These are phyloP conservation scores for Sthenelais limicola DNA, from an alignment of 2,888 invertebrate genomes.

Conservation along the genomic window DNA sequence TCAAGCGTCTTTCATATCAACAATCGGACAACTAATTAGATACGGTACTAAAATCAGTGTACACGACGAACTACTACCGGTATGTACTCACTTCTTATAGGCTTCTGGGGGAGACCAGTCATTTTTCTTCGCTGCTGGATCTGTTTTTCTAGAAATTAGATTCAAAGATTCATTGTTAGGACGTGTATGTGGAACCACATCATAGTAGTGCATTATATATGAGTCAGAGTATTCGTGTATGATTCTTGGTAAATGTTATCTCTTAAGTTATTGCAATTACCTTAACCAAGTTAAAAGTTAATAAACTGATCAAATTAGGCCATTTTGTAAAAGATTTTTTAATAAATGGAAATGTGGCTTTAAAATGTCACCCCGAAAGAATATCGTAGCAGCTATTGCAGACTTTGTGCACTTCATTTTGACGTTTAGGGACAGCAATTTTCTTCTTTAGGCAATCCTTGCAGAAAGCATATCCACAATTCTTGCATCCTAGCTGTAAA, in stretches of 20 bases:
- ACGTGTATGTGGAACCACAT: no score
- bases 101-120: constrained; percentile 61
- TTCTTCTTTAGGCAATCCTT: constrained; percentile 85
- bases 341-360: no score
- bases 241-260: no score
- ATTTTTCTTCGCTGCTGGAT: constrained; percentile 52
- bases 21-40: not conserved
- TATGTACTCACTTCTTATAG: constrained; percentile 60
- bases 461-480: constrained; percentile 88
- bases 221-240: no score
- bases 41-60: not conserved
- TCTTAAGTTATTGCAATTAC: no score
- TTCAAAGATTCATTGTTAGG: no score
- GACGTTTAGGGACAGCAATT: constrained; percentile 78
- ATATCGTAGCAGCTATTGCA: constrained; percentile 76
- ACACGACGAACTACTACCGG: not conserved
- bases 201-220: no score
- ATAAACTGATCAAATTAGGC: no score
- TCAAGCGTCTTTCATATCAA: no score
- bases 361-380: constrained; percentile 68
- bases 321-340: not conserved
- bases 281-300: no score
- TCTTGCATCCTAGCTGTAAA: constrained; percentile 87
- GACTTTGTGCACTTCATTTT: constrained; percentile 79
- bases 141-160: constrained; percentile 57